A percentile compares a stretch with the other conserved stretches of the same genome.
phyloP scores from a whole-genome alignment of 2,888 invertebrate genomes.

The Cataglyphis livida region DNA sequence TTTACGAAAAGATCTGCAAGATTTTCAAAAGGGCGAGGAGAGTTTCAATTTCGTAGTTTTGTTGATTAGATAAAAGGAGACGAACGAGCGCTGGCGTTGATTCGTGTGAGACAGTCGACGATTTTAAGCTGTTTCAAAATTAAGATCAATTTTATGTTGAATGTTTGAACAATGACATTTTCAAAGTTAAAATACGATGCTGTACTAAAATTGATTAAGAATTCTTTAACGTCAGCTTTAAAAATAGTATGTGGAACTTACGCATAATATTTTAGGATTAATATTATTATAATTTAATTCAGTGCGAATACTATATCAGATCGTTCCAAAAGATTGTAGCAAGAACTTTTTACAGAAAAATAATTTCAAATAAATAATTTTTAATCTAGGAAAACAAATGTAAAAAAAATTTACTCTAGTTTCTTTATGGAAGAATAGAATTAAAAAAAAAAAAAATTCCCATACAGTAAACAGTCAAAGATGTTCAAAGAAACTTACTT shows the following conservation, averaged over 20 bases:
- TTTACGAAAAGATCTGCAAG: constrained; percentile 56
- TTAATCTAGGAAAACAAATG: neutral
- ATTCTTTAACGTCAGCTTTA: neutral
- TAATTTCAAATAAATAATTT: neutral
- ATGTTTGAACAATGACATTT: neutral
- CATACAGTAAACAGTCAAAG: neutral
- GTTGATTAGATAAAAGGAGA: constrained; percentile 60
- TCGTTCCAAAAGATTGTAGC: neutral
- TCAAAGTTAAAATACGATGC: neutral
- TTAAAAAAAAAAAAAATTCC: neutral
- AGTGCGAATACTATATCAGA: neutral
- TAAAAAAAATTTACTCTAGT: neutral
- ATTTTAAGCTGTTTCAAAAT: constrained; percentile 56
- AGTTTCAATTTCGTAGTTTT: constrained; percentile 69
- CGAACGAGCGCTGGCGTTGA: constrained; percentile 58
- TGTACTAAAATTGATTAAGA: neutral
- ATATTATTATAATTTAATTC: neutral
- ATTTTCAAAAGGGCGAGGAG: constrained; percentile 53
- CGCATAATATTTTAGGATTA: neutral
- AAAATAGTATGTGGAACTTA: neutral
- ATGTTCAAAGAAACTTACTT: neutral
- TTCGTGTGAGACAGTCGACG: constrained; percentile 71
- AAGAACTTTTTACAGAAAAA: neutral
- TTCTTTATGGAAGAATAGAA: neutral
- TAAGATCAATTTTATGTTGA: constrained; percentile 25